A percentile compares a stretch with the other conserved stretches of the same genome.
phyloP scores from a whole-genome alignment of 2,888 invertebrate genomes.

The Kuschelorhynchus macadamiae region DNA sequence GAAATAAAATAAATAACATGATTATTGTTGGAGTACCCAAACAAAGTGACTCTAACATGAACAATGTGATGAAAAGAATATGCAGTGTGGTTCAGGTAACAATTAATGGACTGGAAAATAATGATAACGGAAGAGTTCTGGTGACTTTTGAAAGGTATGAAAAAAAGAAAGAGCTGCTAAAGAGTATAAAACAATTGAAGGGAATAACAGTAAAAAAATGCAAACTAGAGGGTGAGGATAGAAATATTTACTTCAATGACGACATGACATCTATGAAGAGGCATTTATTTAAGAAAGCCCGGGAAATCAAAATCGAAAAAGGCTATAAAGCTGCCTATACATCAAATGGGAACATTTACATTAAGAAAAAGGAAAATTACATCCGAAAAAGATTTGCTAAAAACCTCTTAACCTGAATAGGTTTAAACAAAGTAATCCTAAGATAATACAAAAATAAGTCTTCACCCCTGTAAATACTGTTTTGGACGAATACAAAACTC shows the following conservation, averaged over 20 bases:
- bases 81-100: constrained; percentile 2
- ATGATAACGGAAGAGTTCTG: constrained; percentile 13
- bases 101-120: background rate
- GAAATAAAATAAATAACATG: constrained; percentile 28
- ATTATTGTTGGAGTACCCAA: constrained; percentile 32
- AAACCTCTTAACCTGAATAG: too few species aligned
- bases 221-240: constrained; percentile 23
- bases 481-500: too few species aligned
- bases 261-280: constrained; percentile 24
- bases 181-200: constrained; percentile 15
- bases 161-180: constrained; percentile 13
- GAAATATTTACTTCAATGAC: constrained; percentile 34
- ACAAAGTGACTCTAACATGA: constrained; percentile 9
- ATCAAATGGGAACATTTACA: too few species aligned
- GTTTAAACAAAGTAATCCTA: too few species aligned
- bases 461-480: too few species aligned
- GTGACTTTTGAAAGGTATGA: constrained; percentile 15
- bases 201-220: constrained; percentile 28
- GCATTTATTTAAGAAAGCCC: constrained; percentile 21
- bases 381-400: too few species aligned
- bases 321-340: too few species aligned
- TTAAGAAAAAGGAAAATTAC: too few species aligned
- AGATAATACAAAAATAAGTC: too few species aligned
- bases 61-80: constrained; percentile 11
- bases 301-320: constrained; percentile 17